Base-by-base conservation (phyloP, 37 sponge, comb jelly and placozoan genomes). In the Petrosia ficiformis region DNA sequence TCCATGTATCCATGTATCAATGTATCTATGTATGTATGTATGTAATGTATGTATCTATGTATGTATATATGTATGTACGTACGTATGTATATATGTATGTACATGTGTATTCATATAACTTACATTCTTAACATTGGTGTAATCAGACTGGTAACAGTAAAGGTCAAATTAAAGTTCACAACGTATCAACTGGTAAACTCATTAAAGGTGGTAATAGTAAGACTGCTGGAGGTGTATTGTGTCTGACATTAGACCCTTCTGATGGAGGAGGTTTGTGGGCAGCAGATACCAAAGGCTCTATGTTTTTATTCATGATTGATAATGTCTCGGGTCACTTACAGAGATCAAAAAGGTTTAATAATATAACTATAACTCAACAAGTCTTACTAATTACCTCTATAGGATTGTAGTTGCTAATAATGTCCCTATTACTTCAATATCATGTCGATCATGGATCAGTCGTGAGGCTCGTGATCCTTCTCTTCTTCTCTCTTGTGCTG, bases 391-490 rank as follows among this genome's bases (percentile, higher is more conserved):
- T 34, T 64, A 58, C 37, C 22, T 39, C 8, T 16, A 57, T 61
- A 92, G 94, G 42, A 42, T 86, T 42, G 82, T 90, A 52, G 86
- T 94, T 24, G 86, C 79, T 25, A 72, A 74, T 42, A 89, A 89
- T 2, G 65, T 70, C 48, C 72, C 61, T 58, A 85, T 94, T 24
- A 91, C 89, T 24, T 84, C 65, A 32, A 83, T 94, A 34, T 77
- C 89, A 0, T 85, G 81, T 74, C 84, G 95, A 4, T 87, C 91
- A 25, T 94, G 95, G 95, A 73, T 87, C 73, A 94, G 82, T 76
- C 77, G 95, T 28, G 95, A 94, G 57, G 95, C 92, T 2, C 65
- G 92, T 2, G 92, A 94, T 59, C 95, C 95, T 24, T 83, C 88
- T 25, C 82, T 94, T 28, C 89, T 94, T 0, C 73, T 94, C 58